Base-by-base conservation (phyloP, 2,113 vertebrate genomes). In the Chamaetylas fuelleborni region DNA sequence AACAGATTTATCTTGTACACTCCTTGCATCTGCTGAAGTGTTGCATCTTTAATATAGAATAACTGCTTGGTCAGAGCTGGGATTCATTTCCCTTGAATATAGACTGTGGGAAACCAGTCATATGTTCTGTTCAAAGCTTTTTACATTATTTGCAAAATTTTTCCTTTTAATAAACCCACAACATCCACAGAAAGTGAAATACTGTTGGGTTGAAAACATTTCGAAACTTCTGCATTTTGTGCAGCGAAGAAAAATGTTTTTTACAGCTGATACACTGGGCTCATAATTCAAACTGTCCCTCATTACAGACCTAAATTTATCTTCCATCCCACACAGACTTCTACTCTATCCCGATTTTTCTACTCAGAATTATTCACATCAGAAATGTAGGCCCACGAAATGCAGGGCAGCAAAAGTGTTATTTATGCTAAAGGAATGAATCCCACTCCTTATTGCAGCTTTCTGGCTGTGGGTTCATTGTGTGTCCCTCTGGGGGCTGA, bases 261-360 rank as follows among this genome's bases (percentile, higher is more conserved):
- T 85, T 94, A 72, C 66, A 78, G 84, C 77, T 86, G 89, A 88
- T 85, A 85, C 81, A 51, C 33, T 51, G 77, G 74, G 78, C 70
- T 87, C 82, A 43, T 78, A 95, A 95, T 81, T 93, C 77, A 85
- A 93, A 84, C 69, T 95, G 87, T 85, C 89, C 94, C 77, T 95
- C 80, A 72, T 96, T 96, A 95, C 40, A 90, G 81, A 50, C 56
- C 90, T 95, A 96, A 96, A 96, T 95, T 97, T 96, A 95, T 97
- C 96, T 96, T 86, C 50, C 85, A 89, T 76, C 92, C 94, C 92
- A 96, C 89, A 87, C 64, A 92, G 73, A 79, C 81, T 93, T 88
- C 80, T 73, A 66, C 72, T 90, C 88, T 53, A 92, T 89, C 89
- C 90, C 77, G 86, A 51, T 78, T 95, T 93, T 90, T 89, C 62